Base-by-base conservation (phyloP, 2,888 invertebrate genomes). In the Torymus auratus region DNA sequence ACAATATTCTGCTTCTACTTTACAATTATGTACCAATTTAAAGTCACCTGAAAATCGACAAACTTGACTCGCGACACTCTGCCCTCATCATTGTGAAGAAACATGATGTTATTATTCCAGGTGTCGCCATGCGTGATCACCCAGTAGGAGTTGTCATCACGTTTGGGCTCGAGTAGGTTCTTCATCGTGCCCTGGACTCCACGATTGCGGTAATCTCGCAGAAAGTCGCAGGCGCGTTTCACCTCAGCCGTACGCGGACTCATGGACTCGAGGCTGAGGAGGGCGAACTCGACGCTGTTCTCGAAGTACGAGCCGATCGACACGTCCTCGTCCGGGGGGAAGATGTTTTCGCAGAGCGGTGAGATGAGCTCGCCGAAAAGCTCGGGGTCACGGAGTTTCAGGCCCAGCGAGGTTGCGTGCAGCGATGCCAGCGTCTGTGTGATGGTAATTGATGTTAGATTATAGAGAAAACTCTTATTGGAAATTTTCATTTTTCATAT, bases 71-170 rank as follows among this genome's bases (percentile, higher is more conserved):
- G 74, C 0, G 71, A 62, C 2, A 84, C 67, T 1, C 68, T 68
- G 13, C 83, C 86, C 0, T 81, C 50, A 0, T 61, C 15, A 23
- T 86, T 83, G 53, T 86, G 83, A 14, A 85, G 83, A 71, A 87
- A 88, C 50, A 88, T 80, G 3, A 88, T 81, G 76, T 89, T 89
- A 62, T 89, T 89, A 69, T 85, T 87, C 89, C 88, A 89, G 4
- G 84, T 69, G 53, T 89, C 89, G 0, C 89, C 88, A 73, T 89
- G 89, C 0, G 82, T 86, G 17, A 89, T 62, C 5, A 87, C 85
- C 76, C 87, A 83, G 58, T 87, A 86, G 11, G 85, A 85, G 0
- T 82, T 58, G 7, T 74, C 65, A 13, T 83, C 83, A 0, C 72
- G 53, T 0, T 68, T 69, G 2, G 76, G 81, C 0, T 2, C 28